Conservation (phyloP, 2,888 invertebrate species). For the Plemyria rubiginata region DNA sequence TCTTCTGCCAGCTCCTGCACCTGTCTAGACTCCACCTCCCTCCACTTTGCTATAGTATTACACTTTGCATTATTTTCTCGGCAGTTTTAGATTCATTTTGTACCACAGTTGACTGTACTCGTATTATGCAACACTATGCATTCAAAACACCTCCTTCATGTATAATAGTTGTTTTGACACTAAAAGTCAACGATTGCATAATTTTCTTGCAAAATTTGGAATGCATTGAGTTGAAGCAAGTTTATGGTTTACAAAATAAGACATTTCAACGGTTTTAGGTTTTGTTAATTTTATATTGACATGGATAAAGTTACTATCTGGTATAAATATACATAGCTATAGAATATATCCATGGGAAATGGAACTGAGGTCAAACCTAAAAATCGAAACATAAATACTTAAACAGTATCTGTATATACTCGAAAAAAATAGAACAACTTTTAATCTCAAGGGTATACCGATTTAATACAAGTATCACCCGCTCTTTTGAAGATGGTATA, state of each 20-base stretch:
- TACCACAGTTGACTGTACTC: constrained; percentile 17
- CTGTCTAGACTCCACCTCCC: constrained; percentile 49
- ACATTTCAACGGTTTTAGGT: constrained; percentile 34
- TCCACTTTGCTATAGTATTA: constrained; percentile 48
- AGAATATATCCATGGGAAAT: no score
- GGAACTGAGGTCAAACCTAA: no score
- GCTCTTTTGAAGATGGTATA: background rate
- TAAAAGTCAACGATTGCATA: constrained; percentile 9
- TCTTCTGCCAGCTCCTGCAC: constrained; percentile 47
- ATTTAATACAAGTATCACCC: background rate
- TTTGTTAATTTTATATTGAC: no score
- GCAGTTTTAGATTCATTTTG: constrained; percentile 33
- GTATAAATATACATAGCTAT: no score
- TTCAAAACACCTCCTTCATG: constrained; percentile 4
- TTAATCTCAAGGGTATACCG: background rate
- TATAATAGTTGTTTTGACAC: constrained; percentile 7
- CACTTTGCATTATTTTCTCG: constrained; percentile 47
- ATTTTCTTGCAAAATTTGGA: background rate
- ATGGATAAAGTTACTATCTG: no score
- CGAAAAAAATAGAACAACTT: background rate
- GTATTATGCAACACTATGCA: constrained; percentile 5
- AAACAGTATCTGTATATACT: background rate
- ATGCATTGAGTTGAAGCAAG: background rate
- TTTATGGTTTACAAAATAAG: constrained; percentile 17
- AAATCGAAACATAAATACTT: background rate